Evolutionary conservation across 2,113 vertebrate genomes (phyloP), one percentile per base, ranked within the genome.

Genomic region (Ictalurus furcatus): DNA sequence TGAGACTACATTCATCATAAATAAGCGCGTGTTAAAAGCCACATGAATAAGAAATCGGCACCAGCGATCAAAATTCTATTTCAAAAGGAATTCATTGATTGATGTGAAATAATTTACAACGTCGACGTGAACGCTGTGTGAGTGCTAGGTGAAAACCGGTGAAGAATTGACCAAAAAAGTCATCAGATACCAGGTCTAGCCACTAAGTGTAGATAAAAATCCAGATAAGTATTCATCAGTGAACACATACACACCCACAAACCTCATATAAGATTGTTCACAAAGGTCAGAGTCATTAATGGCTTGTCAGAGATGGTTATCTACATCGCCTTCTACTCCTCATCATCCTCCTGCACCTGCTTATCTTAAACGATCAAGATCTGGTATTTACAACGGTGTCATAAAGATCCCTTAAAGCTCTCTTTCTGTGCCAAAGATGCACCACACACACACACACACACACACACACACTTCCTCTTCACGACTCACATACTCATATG

Each of bases 1-100:
- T 94, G 93, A 14, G 44, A 83, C 37, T 23, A 37, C 80, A 78
- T 84, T 40, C 23, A 40, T 58, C 92, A 83, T 67, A 92, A 91
- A 93, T 92, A 89, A 93, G 88, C 91, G 88, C 0, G 80, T 85
- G 79, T 81, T 90, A 67, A 86, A 92, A 93, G 93, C 78, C 73
- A 89, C 91, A 95, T 95, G 82, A 95, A 95, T 95, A 92, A 93
- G 93, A 93, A 90, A 94, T 85, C 86, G 92, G 92, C 91, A 91
- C 91, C 90, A 88, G 71, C 34, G 89, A 93, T 94, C 89, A 94
- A 93, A 93, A 91, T 85, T 90, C 85, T 67, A 86, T 92, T 93
- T 94, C 92, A 95, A 94, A 95, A 89, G 63, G 94, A 94, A 95
- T 94, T 71, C 83, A 95, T 94, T 94, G 94, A 94, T 95, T 89